Base-by-base conservation (phyloP, 2,113 vertebrate genomes). In the Thryonomys swinderianus region DNA sequence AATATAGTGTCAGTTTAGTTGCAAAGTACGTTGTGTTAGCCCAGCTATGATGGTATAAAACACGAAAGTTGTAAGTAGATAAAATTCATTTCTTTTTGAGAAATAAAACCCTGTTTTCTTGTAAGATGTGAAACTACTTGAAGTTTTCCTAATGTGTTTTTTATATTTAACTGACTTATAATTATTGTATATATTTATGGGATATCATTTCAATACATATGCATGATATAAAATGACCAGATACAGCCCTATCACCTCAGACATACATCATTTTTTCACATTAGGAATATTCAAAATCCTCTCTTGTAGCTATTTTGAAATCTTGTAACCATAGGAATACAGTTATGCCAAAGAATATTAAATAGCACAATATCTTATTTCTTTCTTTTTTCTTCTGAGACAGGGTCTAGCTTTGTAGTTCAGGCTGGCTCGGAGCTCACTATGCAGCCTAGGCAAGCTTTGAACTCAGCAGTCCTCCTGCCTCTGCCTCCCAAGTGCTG, bases 71-170 rank as follows among this genome's bases (percentile, higher is more conserved):
- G 66, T 61, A 92, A 48, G 71, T 96, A 93, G 84, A 86, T 97
- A 95, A 85, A 97, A 76, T 57, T 91, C 76, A 82, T 78, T 95
- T 91, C 78, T 80, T 81, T 96, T 94, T 96, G 83, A 97, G 94
- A 97, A 92, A 86, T 96, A 97, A 95, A 95, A 96, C 51, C 6
- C 61, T 86, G 5, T 85, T 27, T 97, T 97, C 96, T 95, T 90
- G 94, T 4, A 3, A 71, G 53, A 42, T 95, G 83, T 86, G 92
- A 97, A 85, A 91, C 91, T 93, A 92, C 96, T 78, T 93, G 93
- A 95, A 94, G 78, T 64, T 64, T 62, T 62, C 23, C 32, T 30
- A 42, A 84, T 23, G 23, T 3, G 34, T 10, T 14, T 85, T 13
- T 83, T 62, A 42, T 83, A 32, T 69, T 53, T 69, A 37, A 69